Base-by-base conservation (phyloP, 2,797 vertebrate genomes). In the Phoxinus dragarum region DNA sequence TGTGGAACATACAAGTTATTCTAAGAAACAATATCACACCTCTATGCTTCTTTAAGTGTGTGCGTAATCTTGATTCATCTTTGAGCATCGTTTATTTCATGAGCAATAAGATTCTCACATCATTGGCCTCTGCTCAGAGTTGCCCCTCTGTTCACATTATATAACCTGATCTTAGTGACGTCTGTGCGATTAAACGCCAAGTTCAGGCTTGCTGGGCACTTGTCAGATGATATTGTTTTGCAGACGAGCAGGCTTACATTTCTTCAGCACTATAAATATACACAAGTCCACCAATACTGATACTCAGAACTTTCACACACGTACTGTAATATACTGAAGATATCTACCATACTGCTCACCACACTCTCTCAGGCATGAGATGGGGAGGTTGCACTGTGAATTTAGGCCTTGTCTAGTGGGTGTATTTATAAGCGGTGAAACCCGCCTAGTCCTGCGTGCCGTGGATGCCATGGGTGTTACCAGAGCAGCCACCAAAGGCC, bases 361-460 rank as follows among this genome's bases (percentile, higher is more conserved):
- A 42, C 64, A 75, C n/a, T 42, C 74, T 69, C 87, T 82, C 69
- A 34, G 49, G 49, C 66, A 74, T 61, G 47, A 19, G 88, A 79
- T 86, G 69, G 69, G 80, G 84, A 88, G 85, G 91, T 69, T 87
- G 31, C 89, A 77, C 82, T 56, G 88, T 88, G 89, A 90, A 92
- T 93, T 91, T 89, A 86, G 80, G 87, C 89, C 89, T 88, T 89
- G 90, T 92, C 88, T 81, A 84, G 91, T 90, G 86, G 88, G 92
- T 89, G 91, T 95, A 94, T 96, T 94, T 95, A 93, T 95, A 95
- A 93, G 90, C 86, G 76, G 90, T 81, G 7, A 91, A 92, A 92
- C 76, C 92, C 90, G 90, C 93, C 92, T 90, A 72, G 92, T 86
- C 88, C 85, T 85, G 87, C 92, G 44, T 94, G 90, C 93, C 87